These are phyloP conservation scores for Benitochromis conjunctus DNA, from an alignment of 2,113 vertebrate species.

Conservation along the genomic window DNA sequence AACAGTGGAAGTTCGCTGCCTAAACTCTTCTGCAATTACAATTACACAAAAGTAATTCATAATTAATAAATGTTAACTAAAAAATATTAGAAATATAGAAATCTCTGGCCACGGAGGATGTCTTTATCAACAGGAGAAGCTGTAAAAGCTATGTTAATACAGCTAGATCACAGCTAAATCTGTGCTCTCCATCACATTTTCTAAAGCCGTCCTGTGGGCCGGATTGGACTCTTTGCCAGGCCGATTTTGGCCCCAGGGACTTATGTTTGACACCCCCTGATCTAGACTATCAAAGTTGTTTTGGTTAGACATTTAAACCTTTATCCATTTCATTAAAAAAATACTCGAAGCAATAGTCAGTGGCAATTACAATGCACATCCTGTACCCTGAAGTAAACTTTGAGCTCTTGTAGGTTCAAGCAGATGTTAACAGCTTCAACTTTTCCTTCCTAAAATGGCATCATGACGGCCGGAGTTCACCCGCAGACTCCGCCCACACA, in stretches of 20 bases:
- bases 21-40: neutral
- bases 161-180: no score
- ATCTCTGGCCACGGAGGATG: neutral
- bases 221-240: neutral
- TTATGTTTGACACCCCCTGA: neutral
- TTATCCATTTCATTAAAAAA: neutral
- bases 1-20: neutral
- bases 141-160: no score
- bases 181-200: no score
- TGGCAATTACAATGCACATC: neutral
- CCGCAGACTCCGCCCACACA: constrained; percentile 5
- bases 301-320: neutral
- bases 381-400: neutral
- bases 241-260: rapidly evolving
- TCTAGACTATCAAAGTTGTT: neutral
- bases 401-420: neutral
- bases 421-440: neutral
- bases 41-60: neutral
- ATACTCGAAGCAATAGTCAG: neutral
- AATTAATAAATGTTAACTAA: neutral
- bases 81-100: neutral
- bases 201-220: rapidly evolving
- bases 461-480: neutral
- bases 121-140: no score
- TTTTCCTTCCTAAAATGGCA: neutral